A percentile compares a stretch with the other conserved stretches of the same genome.
Evolutionary conservation across 2,888 invertebrate genomes (phyloP).

Genomic region (Sialis fuliginosa): DNA sequence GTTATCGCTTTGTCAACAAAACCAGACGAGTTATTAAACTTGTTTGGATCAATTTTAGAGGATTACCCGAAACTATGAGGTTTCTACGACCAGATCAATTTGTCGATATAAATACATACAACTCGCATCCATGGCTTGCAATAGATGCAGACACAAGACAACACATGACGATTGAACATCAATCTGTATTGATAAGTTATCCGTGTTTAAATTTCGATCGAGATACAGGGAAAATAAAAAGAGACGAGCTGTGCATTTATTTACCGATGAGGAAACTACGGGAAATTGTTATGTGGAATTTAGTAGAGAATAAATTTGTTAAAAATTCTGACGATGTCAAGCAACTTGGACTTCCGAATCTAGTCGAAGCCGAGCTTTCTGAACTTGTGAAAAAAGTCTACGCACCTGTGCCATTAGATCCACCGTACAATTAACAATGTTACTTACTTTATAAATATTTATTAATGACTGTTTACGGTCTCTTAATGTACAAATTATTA

Average conservation of each 20-base stretch:
- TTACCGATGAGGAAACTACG: constrained; percentile 3
- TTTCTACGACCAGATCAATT: constrained; percentile 34
- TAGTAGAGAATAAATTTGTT: constrained; percentile 3
- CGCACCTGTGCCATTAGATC: too few species aligned
- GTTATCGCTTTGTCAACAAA: constrained; percentile 41
- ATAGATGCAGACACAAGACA: constrained; percentile 51
- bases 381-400: too few species aligned
- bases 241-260: neutral
- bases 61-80: constrained; percentile 39
- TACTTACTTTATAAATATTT: too few species aligned
- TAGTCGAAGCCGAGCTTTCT: too few species aligned
- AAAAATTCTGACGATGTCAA: neutral
- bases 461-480: too few species aligned
- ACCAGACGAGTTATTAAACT: constrained; percentile 36
- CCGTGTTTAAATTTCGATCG: neutral
- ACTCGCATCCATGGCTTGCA: constrained; percentile 75
- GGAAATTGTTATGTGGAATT: constrained; percentile 1
- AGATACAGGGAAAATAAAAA: neutral
- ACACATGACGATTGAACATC: constrained; percentile 36
- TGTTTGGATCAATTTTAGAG: constrained; percentile 63
- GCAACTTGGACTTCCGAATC: neutral
- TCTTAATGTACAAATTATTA: too few species aligned
- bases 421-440: too few species aligned
- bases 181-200: neutral
- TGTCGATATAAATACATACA: constrained; percentile 55